Percentiles rank a stretch among this genome's conserved stretches.
Conservation (phyloP, 2,888 invertebrate species). For the Lasioglossum pauxillum region DNA sequence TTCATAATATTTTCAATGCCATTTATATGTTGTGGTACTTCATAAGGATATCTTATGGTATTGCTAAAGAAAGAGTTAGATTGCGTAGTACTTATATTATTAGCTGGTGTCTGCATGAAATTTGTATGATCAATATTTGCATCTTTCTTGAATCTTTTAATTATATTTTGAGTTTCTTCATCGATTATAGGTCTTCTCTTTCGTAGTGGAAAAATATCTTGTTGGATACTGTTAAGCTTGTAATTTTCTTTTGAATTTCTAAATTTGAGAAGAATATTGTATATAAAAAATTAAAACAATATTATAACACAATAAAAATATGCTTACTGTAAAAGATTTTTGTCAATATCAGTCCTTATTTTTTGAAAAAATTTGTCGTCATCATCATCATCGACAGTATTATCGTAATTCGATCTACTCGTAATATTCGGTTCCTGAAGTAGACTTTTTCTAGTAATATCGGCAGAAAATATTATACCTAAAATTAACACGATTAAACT, state of each 20-base stretch:
- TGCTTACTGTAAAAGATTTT: slow-evolving; percentile 44
- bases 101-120: neutral
- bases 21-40: neutral
- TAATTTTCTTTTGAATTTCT: slow-evolving; percentile 48
- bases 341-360: slow-evolving; percentile 49
- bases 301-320: neutral
- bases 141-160: slow-evolving; percentile 61
- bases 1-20: neutral
- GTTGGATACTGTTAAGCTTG: slow-evolving; percentile 1
- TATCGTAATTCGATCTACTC: slow-evolving; percentile 29
- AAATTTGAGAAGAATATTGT: slow-evolving; percentile 1
- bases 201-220: neutral
- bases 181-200: slow-evolving; percentile 49
- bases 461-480: slow-evolving; percentile 60
- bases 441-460: slow-evolving; percentile 46
- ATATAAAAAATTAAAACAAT: neutral
- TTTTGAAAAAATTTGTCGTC: slow-evolving; percentile 56
- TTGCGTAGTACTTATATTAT: neutral
- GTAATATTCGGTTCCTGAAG: neutral
- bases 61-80: neutral
- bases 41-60: neutral
- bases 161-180: slow-evolving; percentile 49
- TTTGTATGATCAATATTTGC: neutral
- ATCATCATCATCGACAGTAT: slow-evolving; percentile 14
- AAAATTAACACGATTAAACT: neutral